Evolutionary conservation across 2,797 vertebrate genomes (phyloP).

Genomic region (Cyprinodon diabolis): DNA sequence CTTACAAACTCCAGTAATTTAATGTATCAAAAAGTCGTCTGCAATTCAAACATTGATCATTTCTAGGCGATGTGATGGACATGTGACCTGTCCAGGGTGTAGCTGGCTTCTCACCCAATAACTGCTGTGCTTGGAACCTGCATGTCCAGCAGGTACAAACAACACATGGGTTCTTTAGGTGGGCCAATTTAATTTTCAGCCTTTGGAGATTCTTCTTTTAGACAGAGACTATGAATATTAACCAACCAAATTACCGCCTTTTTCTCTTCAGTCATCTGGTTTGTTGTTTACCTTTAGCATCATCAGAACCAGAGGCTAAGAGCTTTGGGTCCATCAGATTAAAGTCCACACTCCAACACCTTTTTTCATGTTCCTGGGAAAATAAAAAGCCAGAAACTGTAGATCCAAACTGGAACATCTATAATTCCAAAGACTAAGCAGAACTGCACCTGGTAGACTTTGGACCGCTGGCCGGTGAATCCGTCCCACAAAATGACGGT

Average conservation of each 20-base stretch:
- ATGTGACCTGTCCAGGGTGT: too few species aligned
- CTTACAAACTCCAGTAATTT: too few species aligned
- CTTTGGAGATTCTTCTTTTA: background rate
- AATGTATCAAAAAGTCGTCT: too few species aligned
- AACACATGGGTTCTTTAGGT: too few species aligned
- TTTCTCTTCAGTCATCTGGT: background rate
- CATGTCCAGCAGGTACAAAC: too few species aligned
- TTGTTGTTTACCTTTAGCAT: conserved; percentile 91
- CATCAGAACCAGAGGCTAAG: conserved; percentile 97
- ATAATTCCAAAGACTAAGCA: background rate
- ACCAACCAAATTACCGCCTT: background rate
- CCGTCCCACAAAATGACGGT: conserved; percentile 99
- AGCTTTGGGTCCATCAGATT: conserved; percentile 99
- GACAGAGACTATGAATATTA: background rate
- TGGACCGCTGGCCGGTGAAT: conserved; percentile 97
- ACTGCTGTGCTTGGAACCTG: too few species aligned
- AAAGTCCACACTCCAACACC: conserved; percentile 99
- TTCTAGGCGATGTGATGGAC: too few species aligned
- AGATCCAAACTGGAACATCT: background rate
- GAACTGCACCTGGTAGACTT: conserved; percentile 94
- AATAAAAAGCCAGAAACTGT: conserved; percentile 3
- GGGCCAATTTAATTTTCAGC: background rate
- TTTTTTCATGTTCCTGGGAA: conserved; percentile 95
- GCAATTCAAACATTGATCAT: too few species aligned
- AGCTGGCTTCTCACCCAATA: too few species aligned